phyloP scores from a whole-genome alignment of 2,888 invertebrate species.

The Dioctria rufipes region DNA sequence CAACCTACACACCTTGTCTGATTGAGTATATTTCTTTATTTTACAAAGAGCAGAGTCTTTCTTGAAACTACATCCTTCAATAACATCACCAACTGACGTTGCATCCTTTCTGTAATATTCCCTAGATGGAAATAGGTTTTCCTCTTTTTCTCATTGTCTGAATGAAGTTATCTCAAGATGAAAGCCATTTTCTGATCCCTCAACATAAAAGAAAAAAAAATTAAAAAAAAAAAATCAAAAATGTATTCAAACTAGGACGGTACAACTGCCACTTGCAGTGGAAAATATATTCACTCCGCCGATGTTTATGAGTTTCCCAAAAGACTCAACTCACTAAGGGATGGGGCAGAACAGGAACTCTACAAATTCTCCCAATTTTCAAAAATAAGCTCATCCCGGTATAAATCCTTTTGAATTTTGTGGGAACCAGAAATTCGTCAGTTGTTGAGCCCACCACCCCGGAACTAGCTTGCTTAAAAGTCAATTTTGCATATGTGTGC shows the following conservation, averaged over 20 bases:
- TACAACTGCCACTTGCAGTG: conserved; percentile 11
- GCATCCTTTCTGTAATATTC: background rate
- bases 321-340: background rate
- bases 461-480: no score
- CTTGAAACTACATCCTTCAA: background rate
- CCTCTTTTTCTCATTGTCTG: background rate
- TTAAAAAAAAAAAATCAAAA: conserved; percentile 19
- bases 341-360: background rate
- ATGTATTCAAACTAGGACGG: conserved; percentile 33
- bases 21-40: background rate
- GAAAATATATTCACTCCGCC: conserved; percentile 24
- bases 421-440: background rate
- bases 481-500: no score
- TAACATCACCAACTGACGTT: background rate
- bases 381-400: background rate
- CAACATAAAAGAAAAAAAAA: no score
- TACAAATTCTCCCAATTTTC: conserved; percentile 28
- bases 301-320: conserved; percentile 3
- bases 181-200: conserved; percentile 30
- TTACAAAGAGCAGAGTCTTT: background rate
- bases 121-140: background rate
- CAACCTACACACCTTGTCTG: no score
- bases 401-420: background rate
- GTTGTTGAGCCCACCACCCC: no score
- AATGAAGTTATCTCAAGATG: conserved; percentile 38